Evolutionary conservation across 2,797 vertebrate species (phyloP).

Genomic region (Alectoris magna): DNA sequence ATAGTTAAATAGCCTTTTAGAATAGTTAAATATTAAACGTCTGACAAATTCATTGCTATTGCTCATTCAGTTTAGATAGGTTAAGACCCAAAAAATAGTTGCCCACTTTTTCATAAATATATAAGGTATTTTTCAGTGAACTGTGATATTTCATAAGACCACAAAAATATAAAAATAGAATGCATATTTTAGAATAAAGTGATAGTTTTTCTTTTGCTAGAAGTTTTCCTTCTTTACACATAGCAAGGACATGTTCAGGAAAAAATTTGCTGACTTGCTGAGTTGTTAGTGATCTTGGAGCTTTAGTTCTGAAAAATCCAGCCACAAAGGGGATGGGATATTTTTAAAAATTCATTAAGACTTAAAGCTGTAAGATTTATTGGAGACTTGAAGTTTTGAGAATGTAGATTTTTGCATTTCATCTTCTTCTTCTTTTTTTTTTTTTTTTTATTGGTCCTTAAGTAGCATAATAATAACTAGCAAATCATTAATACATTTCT

Average conservation of each 20-base stretch:
- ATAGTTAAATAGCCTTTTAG: background rate
- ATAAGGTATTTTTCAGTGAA: background rate
- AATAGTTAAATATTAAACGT: background rate
- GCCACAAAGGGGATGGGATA: background rate
- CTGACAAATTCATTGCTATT: background rate
- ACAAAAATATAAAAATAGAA: background rate
- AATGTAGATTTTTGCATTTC: constrained; percentile 27
- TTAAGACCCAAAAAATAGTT: background rate
- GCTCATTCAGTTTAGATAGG: background rate
- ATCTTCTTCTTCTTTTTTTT: constrained; percentile 34
- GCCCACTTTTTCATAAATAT: fast-evolving
- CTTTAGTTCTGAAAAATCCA: constrained; percentile 39
- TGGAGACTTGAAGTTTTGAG: constrained; percentile 43
- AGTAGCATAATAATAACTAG: constrained; percentile 66
- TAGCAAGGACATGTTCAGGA: background rate
- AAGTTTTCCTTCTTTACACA: background rate
- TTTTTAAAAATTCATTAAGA: constrained; percentile 62
- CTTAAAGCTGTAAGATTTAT: constrained; percentile 8
- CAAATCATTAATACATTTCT: constrained; percentile 71
- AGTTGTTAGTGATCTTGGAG: background rate
- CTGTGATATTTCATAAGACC: background rate
- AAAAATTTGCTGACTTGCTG: background rate
- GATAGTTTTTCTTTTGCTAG: background rate
- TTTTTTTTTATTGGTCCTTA: background rate
- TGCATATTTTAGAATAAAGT: background rate